Evolutionary conservation across 2,888 invertebrate species (phyloP).

Genomic region (Ditula angustiorana): DNA sequence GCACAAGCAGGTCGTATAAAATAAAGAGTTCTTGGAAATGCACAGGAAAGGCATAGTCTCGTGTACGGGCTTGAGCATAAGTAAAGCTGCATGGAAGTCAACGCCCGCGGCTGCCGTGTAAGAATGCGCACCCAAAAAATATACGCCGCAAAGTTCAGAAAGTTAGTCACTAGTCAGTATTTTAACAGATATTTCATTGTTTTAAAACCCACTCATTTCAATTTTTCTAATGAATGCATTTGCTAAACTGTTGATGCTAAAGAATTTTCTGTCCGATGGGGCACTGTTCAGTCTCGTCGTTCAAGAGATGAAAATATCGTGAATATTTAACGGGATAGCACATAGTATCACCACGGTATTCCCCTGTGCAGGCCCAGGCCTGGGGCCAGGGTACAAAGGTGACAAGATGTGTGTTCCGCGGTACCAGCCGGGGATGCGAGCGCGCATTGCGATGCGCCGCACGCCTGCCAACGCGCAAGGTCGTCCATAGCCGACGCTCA

Average conservation of each 20-base stretch:
- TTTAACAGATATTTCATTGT: constrained; percentile 36
- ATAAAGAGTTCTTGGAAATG: constrained; percentile 30
- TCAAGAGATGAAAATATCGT: not conserved
- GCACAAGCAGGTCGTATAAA: constrained; percentile 9
- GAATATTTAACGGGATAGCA: not conserved
- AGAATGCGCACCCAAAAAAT: constrained; percentile 24
- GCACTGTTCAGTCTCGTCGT: not conserved
- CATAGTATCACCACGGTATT: constrained; percentile 17
- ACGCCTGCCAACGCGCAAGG: constrained; percentile 71
- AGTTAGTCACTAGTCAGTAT: constrained; percentile 43
- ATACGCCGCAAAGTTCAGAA: not conserved
- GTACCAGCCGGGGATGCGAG: constrained; percentile 56
- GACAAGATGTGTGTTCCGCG: constrained; percentile 44
- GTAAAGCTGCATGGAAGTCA: constrained; percentile 33
- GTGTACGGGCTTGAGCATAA: constrained; percentile 20
- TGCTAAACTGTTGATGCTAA: no score
- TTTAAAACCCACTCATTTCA: not conserved
- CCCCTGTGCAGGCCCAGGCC: constrained; percentile 37
- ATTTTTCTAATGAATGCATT: not conserved
- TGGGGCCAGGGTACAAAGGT: constrained; percentile 58
- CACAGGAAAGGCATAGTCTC: constrained; percentile 34
- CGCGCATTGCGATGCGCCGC: constrained; percentile 65
- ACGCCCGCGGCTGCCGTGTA: constrained; percentile 25
- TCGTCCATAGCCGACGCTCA: constrained; percentile 47
- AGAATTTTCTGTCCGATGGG: no score